Conservation (phyloP, 2,113 vertebrate species). For the Gobio gobio region DNA sequence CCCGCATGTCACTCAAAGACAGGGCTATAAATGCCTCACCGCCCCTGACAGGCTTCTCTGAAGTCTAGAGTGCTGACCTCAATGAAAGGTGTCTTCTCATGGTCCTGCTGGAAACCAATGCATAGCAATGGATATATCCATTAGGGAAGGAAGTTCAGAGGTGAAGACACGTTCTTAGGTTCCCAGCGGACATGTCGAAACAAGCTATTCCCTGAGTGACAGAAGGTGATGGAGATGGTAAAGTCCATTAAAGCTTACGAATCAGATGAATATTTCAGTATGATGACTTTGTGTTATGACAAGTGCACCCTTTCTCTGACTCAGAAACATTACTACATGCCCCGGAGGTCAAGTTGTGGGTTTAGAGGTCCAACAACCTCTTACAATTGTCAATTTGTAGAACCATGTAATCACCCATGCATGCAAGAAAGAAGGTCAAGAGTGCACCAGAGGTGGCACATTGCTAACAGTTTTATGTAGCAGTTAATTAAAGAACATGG, state of each 20-base stretch:
- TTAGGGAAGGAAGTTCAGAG: constrained; percentile 47
- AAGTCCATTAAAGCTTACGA: constrained; percentile 58
- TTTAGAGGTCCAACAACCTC: background rate
- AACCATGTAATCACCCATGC: background rate
- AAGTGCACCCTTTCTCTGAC: constrained; percentile 6
- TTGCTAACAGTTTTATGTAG: constrained; percentile 49
- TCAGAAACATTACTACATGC: background rate
- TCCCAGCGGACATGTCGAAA: constrained; percentile 15
- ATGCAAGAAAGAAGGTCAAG: background rate
- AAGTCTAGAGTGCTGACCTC: constrained; percentile 6
- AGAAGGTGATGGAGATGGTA: constrained; percentile 54
- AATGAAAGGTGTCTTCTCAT: background rate
- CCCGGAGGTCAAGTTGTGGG: background rate
- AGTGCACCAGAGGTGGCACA: constrained; percentile 21
- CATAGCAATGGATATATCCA: constrained; percentile 62
- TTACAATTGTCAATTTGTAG: background rate
- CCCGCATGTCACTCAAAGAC: constrained; percentile 4
- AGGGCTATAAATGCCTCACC: constrained; percentile 15
- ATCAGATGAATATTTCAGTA: constrained; percentile 32
- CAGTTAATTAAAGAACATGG: constrained; percentile 50
- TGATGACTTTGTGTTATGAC: constrained; percentile 53
- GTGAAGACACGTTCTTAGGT: constrained; percentile 11
- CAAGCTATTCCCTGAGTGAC: background rate
- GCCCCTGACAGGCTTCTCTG: background rate
- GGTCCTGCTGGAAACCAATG: constrained; percentile 58